phyloP scores from a whole-genome alignment of 1,140 invertebrate species.

The Ips nitidus region DNA sequence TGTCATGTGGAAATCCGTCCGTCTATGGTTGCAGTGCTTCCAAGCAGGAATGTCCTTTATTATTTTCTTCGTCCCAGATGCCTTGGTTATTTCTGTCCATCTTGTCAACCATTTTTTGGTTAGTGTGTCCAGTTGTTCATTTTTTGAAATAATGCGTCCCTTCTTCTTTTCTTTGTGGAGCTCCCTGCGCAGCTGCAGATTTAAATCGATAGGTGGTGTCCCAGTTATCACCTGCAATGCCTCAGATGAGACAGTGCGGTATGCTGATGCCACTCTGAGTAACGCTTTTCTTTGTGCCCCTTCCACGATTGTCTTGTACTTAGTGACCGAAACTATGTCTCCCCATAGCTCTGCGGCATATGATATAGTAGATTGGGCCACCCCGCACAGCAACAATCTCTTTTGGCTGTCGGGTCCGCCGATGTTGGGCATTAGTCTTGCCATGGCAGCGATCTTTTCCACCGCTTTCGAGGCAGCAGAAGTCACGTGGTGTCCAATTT shows the following conservation, averaged over 20 bases:
- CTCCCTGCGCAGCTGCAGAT: no score
- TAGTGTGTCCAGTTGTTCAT: neutral
- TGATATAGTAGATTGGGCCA: no score
- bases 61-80: slow-evolving; percentile 19
- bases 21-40: no score
- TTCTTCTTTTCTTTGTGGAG: no score
- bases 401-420: no score
- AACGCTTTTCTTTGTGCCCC: neutral
- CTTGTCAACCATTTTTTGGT: slow-evolving; percentile 5
- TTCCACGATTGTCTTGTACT: neutral
- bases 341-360: slow-evolving; percentile 1
- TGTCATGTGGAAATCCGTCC: no score
- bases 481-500: neutral
- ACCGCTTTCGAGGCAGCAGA: neutral
- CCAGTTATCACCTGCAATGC: neutral
- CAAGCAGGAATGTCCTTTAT: slow-evolving; percentile 5
- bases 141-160: neutral
- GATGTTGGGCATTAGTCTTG: slow-evolving; percentile 29
- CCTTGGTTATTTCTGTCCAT: neutral
- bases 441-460: slow-evolving; percentile 14
- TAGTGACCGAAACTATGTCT: neutral
- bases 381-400: no score
- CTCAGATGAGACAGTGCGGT: neutral
- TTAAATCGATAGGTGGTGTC: neutral
- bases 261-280: neutral